These are phyloP conservation scores for Zelleria hepariella DNA, from an alignment of 2,888 invertebrate species.

Conservation along the genomic window DNA sequence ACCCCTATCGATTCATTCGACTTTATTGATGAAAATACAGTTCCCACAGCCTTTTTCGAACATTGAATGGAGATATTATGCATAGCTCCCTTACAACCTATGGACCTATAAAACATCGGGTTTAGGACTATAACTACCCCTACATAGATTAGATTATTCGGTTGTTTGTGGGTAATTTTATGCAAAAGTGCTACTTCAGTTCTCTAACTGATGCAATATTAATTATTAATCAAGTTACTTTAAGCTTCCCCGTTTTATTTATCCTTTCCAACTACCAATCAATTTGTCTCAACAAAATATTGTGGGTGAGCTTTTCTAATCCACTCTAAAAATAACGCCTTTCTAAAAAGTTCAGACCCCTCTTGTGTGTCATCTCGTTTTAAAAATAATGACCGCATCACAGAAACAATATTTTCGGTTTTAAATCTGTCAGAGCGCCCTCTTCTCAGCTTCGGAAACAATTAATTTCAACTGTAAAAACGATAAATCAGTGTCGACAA, in stretches of 20 bases:
- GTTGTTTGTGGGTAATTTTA: no score
- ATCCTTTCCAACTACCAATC: neutral
- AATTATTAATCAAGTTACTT: no score
- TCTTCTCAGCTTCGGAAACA: neutral
- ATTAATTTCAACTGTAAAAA: neutral
- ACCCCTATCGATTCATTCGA: no score
- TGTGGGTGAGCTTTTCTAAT: neutral
- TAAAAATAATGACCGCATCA: neutral
- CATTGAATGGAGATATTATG: no score
- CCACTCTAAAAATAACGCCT: neutral
- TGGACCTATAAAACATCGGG: no score
- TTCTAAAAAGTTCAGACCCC: neutral
- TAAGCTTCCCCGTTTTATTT: neutral
- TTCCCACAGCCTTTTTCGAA: no score
- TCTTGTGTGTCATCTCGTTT: neutral
- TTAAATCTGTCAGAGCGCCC: neutral
- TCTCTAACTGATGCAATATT: no score
- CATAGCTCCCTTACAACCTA: no score
- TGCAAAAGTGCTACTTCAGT: no score
- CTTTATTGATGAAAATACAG: no score
- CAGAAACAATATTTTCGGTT: neutral
- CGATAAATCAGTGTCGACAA: conserved; percentile 1
- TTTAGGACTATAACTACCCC: no score
- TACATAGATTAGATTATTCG: no score
- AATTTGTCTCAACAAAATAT: neutral